Evolutionary conservation across 2,888 invertebrate species (phyloP), one percentile per base, ranked within the genome.

Genomic region (Xestobium rufovillosum): DNA sequence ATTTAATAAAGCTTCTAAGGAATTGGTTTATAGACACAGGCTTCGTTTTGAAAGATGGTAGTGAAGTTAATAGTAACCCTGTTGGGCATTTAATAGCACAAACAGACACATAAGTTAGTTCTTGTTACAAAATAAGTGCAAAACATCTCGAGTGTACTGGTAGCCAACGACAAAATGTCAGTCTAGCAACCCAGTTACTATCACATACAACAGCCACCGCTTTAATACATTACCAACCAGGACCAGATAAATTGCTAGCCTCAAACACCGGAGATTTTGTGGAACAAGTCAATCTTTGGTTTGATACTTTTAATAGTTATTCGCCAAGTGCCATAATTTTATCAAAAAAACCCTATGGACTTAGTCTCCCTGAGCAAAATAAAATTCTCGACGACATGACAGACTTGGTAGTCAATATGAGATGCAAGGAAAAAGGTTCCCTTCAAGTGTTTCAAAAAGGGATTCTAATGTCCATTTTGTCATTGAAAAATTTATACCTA

Each of bases 11-110:
- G 42, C 36, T 52, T 2, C 14, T 50, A 1, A 38, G 52, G 31
- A 52, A 54, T 33, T 50, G 51, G 50, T 39, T 55, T 14, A 6
- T 51, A n/a, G 49, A 53, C 31, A 49, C 45, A 15, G 50, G 45
- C 9, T 54, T 54, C 34, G 33, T 41, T 12, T 39, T 48, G 30
- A 8, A 35, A 30, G 39, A 47, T 34, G 41, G 42, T 23, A 44
- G 39, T 16, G 39, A 39, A 30, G 29, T 49, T 6, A 42, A 26
- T 26, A 41, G 36, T 27, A 14, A 37, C 12, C 43, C 40, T 12
- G 13, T 47, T 11, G 10, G 41, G 31, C 10, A 16, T 25, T 37
- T 49, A 9, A 10, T 44, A n/a, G 26, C 39, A 26, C 9, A 4
- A 2, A 34, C 38, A 2, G 13, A 31, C 4, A 13, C 42, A 3